These are phyloP conservation scores for Rhinoderma darwinii DNA, from an alignment of 2,113 vertebrate species.

Conservation along the genomic window DNA sequence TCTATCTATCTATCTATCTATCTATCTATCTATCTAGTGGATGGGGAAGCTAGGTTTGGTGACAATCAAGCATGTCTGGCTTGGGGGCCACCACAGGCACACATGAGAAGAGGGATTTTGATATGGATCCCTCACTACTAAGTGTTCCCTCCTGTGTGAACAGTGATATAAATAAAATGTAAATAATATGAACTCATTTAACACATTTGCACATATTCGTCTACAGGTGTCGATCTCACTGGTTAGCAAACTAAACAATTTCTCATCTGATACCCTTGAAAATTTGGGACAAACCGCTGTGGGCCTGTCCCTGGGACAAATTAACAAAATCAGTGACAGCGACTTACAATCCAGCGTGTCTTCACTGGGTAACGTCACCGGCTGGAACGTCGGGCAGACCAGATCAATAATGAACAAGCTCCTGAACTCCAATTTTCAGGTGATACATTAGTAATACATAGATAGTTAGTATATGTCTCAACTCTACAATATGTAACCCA, in stretches of 20 bases:
- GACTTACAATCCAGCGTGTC: conserved; percentile 59
- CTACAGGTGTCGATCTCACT: conserved; percentile 61
- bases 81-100: too few relatives aligned
- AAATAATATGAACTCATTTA: background rate
- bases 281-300: conserved; percentile 60
- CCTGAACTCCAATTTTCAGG: conserved; percentile 62
- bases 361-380: background rate
- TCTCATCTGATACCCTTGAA: conserved; percentile 4
- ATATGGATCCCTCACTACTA: too few relatives aligned
- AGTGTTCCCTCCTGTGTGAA: too few relatives aligned
- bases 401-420: conserved; percentile 53
- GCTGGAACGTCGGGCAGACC: conserved; percentile 60
- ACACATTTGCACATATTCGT: background rate
- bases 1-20: background rate
- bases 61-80: too few relatives aligned
- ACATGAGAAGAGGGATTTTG: too few relatives aligned
- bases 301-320: conserved; percentile 47
- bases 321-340: conserved; percentile 44
- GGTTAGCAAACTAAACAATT: conserved; percentile 50
- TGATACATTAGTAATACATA: background rate
- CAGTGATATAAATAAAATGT: too few relatives aligned
- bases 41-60: too few relatives aligned
- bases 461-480: background rate
- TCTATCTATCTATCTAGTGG: background rate
- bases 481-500: background rate